phyloP scores from a whole-genome alignment of 2,797 vertebrate genomes.

The Rhabdophis nuchalis region DNA sequence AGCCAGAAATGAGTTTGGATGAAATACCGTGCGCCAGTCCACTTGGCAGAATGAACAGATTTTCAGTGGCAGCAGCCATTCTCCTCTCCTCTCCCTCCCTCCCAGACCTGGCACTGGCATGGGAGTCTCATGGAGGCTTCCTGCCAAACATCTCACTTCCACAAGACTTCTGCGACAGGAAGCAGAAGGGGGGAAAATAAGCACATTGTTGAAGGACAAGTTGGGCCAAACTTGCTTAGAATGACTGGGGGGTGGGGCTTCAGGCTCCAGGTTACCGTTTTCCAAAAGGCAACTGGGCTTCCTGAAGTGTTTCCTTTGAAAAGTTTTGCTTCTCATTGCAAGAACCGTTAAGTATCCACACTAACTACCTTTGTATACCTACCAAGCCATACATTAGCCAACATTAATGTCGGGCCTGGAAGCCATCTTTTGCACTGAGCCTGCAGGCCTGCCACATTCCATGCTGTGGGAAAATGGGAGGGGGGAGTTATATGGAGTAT shows the following conservation, averaged over 20 bases:
- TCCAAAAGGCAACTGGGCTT: neutral
- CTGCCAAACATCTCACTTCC: conserved; percentile 43
- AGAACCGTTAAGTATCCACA: too few relatives aligned
- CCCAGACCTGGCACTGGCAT: neutral
- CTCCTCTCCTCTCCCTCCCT: neutral
- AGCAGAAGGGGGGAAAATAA: neutral
- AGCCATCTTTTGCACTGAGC: too few relatives aligned
- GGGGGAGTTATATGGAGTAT: too few relatives aligned
- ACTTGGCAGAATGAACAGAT: conserved; percentile 28
- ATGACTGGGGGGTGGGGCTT: neutral
- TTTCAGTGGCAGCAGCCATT: conserved; percentile 8
- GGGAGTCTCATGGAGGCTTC: conserved; percentile 36
- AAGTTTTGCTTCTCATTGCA: too few relatives aligned
- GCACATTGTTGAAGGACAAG: conserved; percentile 32
- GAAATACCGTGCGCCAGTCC: conserved; percentile 9
- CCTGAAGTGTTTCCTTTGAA: too few relatives aligned
- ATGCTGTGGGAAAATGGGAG: too few relatives aligned
- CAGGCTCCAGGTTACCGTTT: neutral
- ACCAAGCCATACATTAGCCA: too few relatives aligned
- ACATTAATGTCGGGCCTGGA: too few relatives aligned
- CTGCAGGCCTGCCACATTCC: too few relatives aligned
- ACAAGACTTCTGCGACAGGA: conserved; percentile 29
- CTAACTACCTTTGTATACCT: too few relatives aligned
- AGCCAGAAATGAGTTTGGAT: conserved; percentile 18
- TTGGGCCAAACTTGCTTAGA: conserved; percentile 40